Evolutionary conservation across 2,113 vertebrate species (phyloP).

Genomic region (Psettodes erumei): DNA sequence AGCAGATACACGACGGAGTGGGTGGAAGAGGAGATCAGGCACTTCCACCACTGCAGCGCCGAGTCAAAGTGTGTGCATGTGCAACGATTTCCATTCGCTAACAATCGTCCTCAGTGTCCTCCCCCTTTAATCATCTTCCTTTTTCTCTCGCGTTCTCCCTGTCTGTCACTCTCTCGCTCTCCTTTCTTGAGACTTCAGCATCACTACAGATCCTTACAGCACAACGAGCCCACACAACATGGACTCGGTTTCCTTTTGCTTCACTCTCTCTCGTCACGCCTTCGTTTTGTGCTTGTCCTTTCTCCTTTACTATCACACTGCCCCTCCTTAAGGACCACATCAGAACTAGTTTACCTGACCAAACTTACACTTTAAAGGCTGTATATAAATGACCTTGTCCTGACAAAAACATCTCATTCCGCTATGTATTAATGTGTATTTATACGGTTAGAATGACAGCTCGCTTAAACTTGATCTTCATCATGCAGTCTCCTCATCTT

Average conservation of each 20-base stretch:
- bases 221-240: conserved; percentile 70
- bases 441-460: conserved; percentile 3
- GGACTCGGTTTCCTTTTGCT: conserved; percentile 62
- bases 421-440: not conserved
- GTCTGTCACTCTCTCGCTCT: conserved; percentile 32
- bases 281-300: conserved; percentile 13
- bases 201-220: conserved; percentile 56
- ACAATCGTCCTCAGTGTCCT: conserved; percentile 64
- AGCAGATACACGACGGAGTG: conserved; percentile 37
- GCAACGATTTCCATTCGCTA: conserved; percentile 49
- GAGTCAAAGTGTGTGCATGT: conserved; percentile 47
- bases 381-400: no score
- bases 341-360: not conserved
- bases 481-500: not conserved
- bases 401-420: not conserved
- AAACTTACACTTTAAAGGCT: not conserved
- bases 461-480: not conserved
- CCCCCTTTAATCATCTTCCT: conserved; percentile 65
- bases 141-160: conserved; percentile 45
- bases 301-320: not conserved
- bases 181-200: conserved; percentile 63
- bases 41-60: conserved; percentile 14
- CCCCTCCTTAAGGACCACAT: not conserved
- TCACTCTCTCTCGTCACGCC: conserved; percentile 18
- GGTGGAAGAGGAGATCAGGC: conserved; percentile 44